Base-by-base conservation (phyloP, 2,888 invertebrate species). In the Drosophila mulleri region DNA sequence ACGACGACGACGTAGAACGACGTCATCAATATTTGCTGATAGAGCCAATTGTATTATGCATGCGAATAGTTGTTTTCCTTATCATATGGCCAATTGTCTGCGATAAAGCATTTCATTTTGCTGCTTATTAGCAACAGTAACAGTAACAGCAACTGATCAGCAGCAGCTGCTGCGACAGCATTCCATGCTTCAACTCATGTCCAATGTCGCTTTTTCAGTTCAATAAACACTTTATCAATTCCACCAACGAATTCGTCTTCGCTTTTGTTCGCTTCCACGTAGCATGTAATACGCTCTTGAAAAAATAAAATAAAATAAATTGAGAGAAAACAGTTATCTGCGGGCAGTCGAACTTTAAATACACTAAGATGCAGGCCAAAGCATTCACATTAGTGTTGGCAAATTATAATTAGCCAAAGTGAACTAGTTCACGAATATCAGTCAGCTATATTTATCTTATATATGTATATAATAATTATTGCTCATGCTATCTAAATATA, bases 191-290 rank as follows among this genome's bases (percentile, higher is more conserved):
- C 35, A 60, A 41, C 45, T 59, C 32, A n/a, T 4, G 32, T 47
- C 11, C 56, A 67, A 48, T 67, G 39, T 57, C 41, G 26, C 42
- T 57, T 57, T 44, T 44, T 50, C 63, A 79, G 77, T 78, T 79
- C 77, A 79, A 79, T 75, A 78, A 79, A 75, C 77, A 72, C 67
- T 79, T 67, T 79, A 75, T 78, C 77, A 78, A 66, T 56, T 58
- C 54, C 52, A 35, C 18, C 52, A 58, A 63, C 52, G 35, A 67
- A 67, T 72, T 63, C 52, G 47, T 58, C 59, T 56, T 50, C 52
- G 58, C 72, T 56, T 68, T 62, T 67, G 45, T 60, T 57, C 23
- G 47, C 52, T 18, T 67, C 39, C 42, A 58, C 18, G 53, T 75
- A 32, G 47, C 41, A 20, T 14, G 5, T 23, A n/a, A 41, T 16